These are phyloP conservation scores for Stichodactyla helianthus DNA, from an alignment of 64 coral and sea anemone species.

Conservation along the genomic window DNA sequence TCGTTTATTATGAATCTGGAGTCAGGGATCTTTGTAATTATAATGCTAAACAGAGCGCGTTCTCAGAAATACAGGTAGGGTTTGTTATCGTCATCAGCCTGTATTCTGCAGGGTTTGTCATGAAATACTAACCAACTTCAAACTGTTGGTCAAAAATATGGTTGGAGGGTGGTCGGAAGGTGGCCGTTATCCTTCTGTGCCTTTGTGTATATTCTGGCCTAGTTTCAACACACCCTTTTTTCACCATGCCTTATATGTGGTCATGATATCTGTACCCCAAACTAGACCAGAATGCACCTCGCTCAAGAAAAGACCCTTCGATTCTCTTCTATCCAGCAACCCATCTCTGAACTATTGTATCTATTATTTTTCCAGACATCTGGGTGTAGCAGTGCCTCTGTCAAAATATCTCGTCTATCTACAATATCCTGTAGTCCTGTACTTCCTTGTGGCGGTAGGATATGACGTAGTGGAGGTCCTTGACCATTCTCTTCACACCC, in stretches of 20 bases:
- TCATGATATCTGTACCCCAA: too few species aligned
- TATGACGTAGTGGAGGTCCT: constrained; percentile 25
- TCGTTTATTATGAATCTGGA: constrained; percentile 23
- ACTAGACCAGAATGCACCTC: too few species aligned
- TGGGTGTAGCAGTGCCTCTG: constrained; percentile 14
- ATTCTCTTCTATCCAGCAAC: too few species aligned
- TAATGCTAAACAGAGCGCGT: constrained; percentile 25
- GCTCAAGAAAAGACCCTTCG: too few species aligned
- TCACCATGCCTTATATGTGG: too few species aligned
- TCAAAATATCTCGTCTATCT: constrained; percentile 15
- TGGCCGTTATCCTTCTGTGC: too few species aligned
- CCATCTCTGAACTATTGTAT: neutral
- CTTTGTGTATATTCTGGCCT: too few species aligned
- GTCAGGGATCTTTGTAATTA: constrained; percentile 9
- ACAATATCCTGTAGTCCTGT: constrained; percentile 17
- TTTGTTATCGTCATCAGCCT: neutral
- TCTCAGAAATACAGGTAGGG: constrained; percentile 18
- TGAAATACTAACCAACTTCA: too few species aligned
- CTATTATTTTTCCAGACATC: constrained; percentile 16
- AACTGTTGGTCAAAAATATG: too few species aligned
- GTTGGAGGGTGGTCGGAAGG: too few species aligned
- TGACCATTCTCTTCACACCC: neutral
- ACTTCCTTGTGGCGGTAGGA: constrained; percentile 32
- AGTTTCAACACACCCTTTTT: too few species aligned
- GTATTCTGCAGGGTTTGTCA: neutral